Base-by-base conservation (phyloP, 1,140 invertebrate species). In the Cydia splendana region DNA sequence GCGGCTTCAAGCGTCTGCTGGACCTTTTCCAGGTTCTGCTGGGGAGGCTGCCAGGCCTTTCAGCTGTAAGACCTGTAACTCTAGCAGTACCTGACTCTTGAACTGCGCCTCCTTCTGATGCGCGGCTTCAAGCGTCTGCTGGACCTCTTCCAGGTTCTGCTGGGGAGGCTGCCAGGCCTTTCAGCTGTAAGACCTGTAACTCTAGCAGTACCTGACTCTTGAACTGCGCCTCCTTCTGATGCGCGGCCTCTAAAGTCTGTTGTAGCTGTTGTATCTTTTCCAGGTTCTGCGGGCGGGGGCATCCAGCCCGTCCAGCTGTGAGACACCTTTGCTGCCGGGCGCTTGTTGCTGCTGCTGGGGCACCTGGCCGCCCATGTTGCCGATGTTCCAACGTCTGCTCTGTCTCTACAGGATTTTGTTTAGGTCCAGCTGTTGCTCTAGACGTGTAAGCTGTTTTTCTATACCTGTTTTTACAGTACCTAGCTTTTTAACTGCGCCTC, bases 41-140 rank as follows among this genome's bases (percentile, higher is more conserved):
- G 30, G 30, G 28, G 3, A 1, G 28, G 28, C 28, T 28, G 28
- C 28, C 28, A 28, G 28, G 28, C 3, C 28, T 28, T 28, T 2
- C 28, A 28, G 91, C 62, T 91, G 90, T 15, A 77, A 28, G 28
- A 34, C 30, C 30, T 34, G 30, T 34, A 34, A 34, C 30, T 34
- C 4, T 5, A 34, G 30, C 30, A 53, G 13, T n/a, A 53, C 51
- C 15, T 53, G 96, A 2, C 94, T 96, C 87, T 96, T 96, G 85
- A 96, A 96, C 80, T 96, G 96, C 13, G 95, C 95, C 84, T 96
- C 96, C 87, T 96, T 95, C 81, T 96, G 95, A 78, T 96, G 96
- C 0, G 96, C 96, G 0, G 95, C 96, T 87, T 96, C 96, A 65
- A 97, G 87, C 0, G 95, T 96, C 87, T 96, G 96, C 75, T 93